Evolutionary conservation across 2,113 vertebrate species (phyloP).

Genomic region (Oryzias melastigma): DNA sequence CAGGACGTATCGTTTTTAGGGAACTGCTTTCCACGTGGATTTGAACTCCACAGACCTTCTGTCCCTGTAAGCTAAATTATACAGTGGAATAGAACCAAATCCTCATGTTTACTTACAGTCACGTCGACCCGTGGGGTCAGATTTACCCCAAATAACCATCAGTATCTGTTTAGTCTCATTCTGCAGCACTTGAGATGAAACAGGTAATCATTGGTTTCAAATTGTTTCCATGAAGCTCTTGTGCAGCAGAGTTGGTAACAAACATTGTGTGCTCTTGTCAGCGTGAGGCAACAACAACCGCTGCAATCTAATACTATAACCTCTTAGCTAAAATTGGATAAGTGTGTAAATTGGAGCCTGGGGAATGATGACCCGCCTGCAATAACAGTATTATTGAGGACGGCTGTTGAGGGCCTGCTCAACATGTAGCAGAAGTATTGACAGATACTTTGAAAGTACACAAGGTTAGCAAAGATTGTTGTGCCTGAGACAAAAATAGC

Average conservation of each 20-base stretch:
- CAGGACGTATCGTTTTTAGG: slow-evolving; percentile 8
- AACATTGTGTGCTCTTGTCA: slow-evolving; percentile 14
- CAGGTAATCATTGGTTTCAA: slow-evolving; percentile 9
- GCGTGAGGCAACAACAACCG: slow-evolving; percentile 21
- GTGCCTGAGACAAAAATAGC: slow-evolving; percentile 12
- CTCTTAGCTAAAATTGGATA: slow-evolving; percentile 29
- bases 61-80: slow-evolving; percentile 26
- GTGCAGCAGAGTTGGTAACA: slow-evolving; percentile 14
- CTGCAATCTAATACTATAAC: neutral
- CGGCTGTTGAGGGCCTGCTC: neutral
- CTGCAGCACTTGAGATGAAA: slow-evolving; percentile 12
- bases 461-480: slow-evolving; percentile 17
- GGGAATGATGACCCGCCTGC: slow-evolving; percentile 21
- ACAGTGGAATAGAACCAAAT: neutral
- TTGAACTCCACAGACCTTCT: slow-evolving; percentile 49
- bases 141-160: neutral
- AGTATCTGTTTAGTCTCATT: slow-evolving; percentile 1
- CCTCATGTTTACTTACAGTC: slow-evolving; percentile 6
- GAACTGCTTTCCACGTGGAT: slow-evolving; percentile 23
- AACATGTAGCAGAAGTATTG: slow-evolving; percentile 14
- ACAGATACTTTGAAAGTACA: slow-evolving; percentile 2
- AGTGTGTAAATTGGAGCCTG: slow-evolving; percentile 10
- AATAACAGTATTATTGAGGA: slow-evolving; percentile 18
- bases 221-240: slow-evolving; percentile 34
- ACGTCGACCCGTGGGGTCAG: neutral